A percentile compares a stretch with the other conserved stretches of the same genome.
phyloP scores from a whole-genome alignment of 2,888 invertebrate species.

The Polia nebulosa region DNA sequence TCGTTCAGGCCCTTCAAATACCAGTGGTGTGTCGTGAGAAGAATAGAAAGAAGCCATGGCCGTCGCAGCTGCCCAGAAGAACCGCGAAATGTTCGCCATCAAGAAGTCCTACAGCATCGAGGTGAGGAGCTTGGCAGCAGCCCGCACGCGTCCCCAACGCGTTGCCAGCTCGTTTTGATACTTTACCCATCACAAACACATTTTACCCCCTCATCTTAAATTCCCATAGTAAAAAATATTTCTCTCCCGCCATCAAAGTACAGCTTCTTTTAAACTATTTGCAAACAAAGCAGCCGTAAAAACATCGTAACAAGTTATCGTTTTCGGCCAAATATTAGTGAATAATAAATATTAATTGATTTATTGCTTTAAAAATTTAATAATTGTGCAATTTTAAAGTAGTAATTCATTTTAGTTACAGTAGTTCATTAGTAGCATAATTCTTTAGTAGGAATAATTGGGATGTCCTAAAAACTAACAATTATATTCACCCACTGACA shows the following conservation, averaged over 20 bases:
- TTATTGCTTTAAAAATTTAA: conserved; percentile 23
- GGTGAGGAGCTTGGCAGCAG: conserved; percentile 92
- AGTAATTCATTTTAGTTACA: conserved; percentile 29
- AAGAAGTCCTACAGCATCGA: conserved; percentile 99
- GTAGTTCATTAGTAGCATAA: conserved; percentile 31
- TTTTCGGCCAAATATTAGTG: conserved; percentile 19
- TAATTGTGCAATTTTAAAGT: conserved; percentile 30
- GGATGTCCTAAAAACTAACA: conserved; percentile 54
- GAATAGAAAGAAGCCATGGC: conserved; percentile 92
- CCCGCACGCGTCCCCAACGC: conserved; percentile 57
- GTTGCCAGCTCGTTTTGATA: conserved; percentile 66
- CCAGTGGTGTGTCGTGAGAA: conserved; percentile 85
- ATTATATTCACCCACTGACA: conserved; percentile 43
- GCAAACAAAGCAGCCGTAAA: conserved; percentile 36
- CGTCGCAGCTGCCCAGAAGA: conserved; percentile 98
- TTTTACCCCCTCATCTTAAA: conserved; percentile 17
- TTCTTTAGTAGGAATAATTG: conserved; percentile 48
- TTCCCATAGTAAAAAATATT: background rate
- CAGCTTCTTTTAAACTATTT: conserved; percentile 19
- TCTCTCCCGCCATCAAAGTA: conserved; percentile 8
- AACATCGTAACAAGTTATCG: conserved; percentile 21
- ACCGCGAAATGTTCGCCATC: conserved; percentile 98
- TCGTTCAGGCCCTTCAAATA: conserved; percentile 88
- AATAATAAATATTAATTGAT: conserved; percentile 24
- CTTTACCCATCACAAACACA: conserved; percentile 31